A percentile compares a stretch with the other conserved stretches of the same genome.
Evolutionary conservation across 2,113 vertebrate genomes (phyloP).

Genomic region (Caretta caretta): DNA sequence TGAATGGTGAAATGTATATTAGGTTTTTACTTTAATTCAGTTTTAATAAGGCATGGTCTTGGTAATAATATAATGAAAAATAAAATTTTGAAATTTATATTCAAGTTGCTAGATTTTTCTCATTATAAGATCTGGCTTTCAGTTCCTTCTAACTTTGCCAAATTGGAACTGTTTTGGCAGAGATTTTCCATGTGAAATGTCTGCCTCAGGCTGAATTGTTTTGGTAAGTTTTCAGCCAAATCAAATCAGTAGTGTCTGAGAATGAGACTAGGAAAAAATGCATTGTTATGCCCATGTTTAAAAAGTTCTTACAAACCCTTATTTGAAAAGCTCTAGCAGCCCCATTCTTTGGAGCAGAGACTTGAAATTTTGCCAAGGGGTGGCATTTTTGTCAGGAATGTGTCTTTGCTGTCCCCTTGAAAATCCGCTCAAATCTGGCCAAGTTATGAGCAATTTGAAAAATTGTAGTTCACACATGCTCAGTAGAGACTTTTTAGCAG

Average conservation of each 20-base stretch:
- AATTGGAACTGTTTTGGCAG: background rate
- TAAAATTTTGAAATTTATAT: background rate
- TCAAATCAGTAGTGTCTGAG: too few species aligned
- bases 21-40: background rate
- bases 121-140: background rate
- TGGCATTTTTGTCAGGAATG: background rate
- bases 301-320: background rate
- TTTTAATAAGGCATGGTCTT: background rate
- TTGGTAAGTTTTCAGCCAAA: background rate
- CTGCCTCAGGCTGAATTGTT: background rate
- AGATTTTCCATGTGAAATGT: background rate
- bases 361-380: background rate
- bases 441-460: background rate
- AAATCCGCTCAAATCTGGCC: background rate
- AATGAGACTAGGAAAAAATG: background rate
- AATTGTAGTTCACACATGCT: background rate
- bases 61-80: background rate
- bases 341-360: background rate
- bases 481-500: background rate
- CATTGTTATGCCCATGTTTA: background rate
- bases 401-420: background rate
- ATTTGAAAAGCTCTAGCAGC: background rate
- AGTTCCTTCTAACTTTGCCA: background rate
- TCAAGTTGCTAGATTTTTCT: background rate
- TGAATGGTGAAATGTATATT: background rate